These are phyloP conservation scores for Prosopocoilus inquinatus DNA, from an alignment of 2,888 invertebrate genomes.

Conservation along the genomic window DNA sequence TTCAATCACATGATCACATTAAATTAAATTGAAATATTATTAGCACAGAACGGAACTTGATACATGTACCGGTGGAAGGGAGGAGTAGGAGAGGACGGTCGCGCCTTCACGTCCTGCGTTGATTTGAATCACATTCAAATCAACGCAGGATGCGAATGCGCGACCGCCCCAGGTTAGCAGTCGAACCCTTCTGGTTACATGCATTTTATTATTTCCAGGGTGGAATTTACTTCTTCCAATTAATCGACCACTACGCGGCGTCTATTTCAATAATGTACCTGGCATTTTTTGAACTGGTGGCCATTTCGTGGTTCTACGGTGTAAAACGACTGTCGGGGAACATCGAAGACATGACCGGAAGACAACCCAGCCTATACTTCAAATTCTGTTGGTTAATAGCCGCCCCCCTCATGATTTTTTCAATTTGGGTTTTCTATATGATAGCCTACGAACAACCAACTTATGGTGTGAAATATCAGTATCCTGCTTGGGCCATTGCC, in stretches of 20 bases:
- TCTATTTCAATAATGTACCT: constrained; percentile 88
- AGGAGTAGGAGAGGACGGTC: too few relatives aligned
- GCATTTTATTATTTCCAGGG: constrained; percentile 58
- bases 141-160: too few relatives aligned
- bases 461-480: constrained; percentile 72
- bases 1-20: not conserved
- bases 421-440: constrained; percentile 84
- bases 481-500: constrained; percentile 82
- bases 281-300: constrained; percentile 91
- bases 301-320: constrained; percentile 90
- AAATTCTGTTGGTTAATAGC: constrained; percentile 82
- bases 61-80: too few relatives aligned
- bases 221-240: constrained; percentile 88
- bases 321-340: constrained; percentile 76
- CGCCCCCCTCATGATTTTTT: constrained; percentile 77
- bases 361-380: constrained; percentile 76
- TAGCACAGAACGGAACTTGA: too few relatives aligned
- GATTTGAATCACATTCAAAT: too few relatives aligned
- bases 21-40: too few relatives aligned
- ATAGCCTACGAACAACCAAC: constrained; percentile 85
- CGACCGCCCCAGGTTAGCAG: too few relatives aligned
- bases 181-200: too few relatives aligned
- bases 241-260: constrained; percentile 92
- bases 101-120: too few relatives aligned
- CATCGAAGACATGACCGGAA: constrained; percentile 87